Evolutionary conservation across 2,113 vertebrate genomes (phyloP), one percentile per base, ranked within the genome.

Genomic region (Hyaena hyaena): DNA sequence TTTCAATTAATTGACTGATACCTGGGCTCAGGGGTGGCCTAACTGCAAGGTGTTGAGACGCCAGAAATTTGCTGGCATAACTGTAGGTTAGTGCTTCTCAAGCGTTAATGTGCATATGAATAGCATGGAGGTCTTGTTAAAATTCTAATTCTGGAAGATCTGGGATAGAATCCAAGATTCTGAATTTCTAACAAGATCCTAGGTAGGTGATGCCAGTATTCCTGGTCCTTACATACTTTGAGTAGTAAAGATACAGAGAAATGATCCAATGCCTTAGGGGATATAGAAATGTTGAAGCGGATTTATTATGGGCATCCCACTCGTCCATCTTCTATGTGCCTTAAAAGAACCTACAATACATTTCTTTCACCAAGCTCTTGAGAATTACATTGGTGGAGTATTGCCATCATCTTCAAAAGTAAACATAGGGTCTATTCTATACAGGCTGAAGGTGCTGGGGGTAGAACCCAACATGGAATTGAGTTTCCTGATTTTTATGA

Each of bases 1-100:
- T 98, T 97, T 96, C 92, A 92, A 71, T 89, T 88, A 89, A 45
- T 12, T 76, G 82, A 83, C 79, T 23, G 55, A 87, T 86, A 97
- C 83, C 89, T 97, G 83, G 69, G 79, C 87, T 96, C 92, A 71
- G 74, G 58, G 83, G 92, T 97, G 97, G 97, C 90, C 97, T 86
- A 58, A 84, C n/a, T 74, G 43, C 74, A 89, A 90, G 48, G 96
- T 71, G 76, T 43, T 92, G 55, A 89, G 90, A 87, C 92, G 89
- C 86, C 96, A 95, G 92, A 92, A 96, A 61, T 83, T 71, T 4
- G 14, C 92, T 95, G 83, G 61, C 86, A n/a, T 65, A 73, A 68
- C 26, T 82, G 63, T 35, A 95, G 63, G 14, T 69, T 50, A 90
- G 74, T 87, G 74, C 24, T 66, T 95, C 65, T 90, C 63, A 66